Conservation (phyloP, 2,113 vertebrate genomes). For the Sturnus vulgaris region DNA sequence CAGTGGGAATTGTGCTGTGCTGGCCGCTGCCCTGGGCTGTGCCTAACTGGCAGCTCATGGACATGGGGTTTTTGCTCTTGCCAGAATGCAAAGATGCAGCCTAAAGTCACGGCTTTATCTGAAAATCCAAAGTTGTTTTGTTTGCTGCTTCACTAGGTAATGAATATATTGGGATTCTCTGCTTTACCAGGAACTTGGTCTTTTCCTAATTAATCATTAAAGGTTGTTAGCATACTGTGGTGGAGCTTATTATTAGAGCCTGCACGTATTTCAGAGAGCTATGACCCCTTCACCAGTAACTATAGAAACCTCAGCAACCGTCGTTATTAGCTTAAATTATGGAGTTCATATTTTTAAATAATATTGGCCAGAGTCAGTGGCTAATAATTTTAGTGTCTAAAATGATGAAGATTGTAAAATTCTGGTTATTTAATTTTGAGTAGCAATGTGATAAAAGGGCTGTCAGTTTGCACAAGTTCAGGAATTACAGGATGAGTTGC, state of each 20-base stretch:
- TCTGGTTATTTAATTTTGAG: slow-evolving; percentile 21
- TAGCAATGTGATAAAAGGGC: not conserved
- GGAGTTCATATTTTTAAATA: slow-evolving; percentile 59
- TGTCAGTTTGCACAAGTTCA: not conserved
- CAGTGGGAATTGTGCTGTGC: not conserved
- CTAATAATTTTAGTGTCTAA: slow-evolving; percentile 63
- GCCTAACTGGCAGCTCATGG: not conserved
- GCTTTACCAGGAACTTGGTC: slow-evolving; percentile 63
- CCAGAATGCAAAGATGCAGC: slow-evolving; percentile 2
- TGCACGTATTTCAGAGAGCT: slow-evolving; percentile 59
- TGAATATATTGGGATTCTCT: slow-evolving; percentile 25
- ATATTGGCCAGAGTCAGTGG: slow-evolving; percentile 33
- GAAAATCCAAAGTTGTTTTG: slow-evolving; percentile 38
- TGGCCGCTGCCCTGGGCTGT: not conserved
- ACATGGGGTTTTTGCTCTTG: not conserved
- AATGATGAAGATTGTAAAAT: slow-evolving; percentile 48
- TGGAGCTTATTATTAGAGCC: slow-evolving; percentile 71
- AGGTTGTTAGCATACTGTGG: slow-evolving; percentile 67
- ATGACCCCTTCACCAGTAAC: slow-evolving; percentile 72
- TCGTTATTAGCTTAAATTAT: slow-evolving; percentile 70
- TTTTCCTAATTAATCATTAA: slow-evolving; percentile 76
- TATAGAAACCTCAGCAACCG: slow-evolving; percentile 73
- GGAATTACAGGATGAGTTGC: not conserved
- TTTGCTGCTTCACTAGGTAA: slow-evolving; percentile 42
- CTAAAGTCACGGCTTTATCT: not conserved